phyloP scores from a whole-genome alignment of 2,113 vertebrate species.

The Psettodes erumei region DNA sequence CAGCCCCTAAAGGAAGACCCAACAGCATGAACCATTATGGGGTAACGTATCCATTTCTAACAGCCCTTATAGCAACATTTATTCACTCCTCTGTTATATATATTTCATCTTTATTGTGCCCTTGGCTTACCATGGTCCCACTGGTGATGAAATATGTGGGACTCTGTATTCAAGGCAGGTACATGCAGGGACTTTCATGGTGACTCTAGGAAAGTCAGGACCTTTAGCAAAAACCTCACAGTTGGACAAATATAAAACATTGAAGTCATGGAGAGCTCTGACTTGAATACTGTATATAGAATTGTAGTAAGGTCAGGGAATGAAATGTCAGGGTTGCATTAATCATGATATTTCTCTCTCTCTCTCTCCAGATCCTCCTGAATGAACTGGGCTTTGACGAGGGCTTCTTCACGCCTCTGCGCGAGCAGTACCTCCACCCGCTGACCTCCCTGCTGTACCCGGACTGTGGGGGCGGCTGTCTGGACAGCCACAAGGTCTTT shows the following conservation, averaged over 20 bases:
- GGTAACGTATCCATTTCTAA: constrained; percentile 79
- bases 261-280: background rate
- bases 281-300: background rate
- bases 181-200: background rate
- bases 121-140: background rate
- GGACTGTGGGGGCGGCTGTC: constrained; percentile 85
- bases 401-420: constrained; percentile 86
- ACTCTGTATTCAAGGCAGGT: background rate
- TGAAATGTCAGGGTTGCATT: background rate
- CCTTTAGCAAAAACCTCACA: background rate
- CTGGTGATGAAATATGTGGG: background rate
- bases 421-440: constrained; percentile 88
- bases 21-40: constrained; percentile 99
- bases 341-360: too few relatives aligned
- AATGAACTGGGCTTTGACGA: constrained; percentile 94
- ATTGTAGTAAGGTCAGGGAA: background rate
- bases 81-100: background rate
- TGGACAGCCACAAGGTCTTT: constrained; percentile 96
- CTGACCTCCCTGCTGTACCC: constrained; percentile 88
- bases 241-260: background rate
- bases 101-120: background rate
- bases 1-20: constrained; percentile 92
- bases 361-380: constrained; percentile 79
- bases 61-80: background rate
- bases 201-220: background rate